Conservation (phyloP, 2,888 invertebrate genomes). For the Agrilus mali region DNA sequence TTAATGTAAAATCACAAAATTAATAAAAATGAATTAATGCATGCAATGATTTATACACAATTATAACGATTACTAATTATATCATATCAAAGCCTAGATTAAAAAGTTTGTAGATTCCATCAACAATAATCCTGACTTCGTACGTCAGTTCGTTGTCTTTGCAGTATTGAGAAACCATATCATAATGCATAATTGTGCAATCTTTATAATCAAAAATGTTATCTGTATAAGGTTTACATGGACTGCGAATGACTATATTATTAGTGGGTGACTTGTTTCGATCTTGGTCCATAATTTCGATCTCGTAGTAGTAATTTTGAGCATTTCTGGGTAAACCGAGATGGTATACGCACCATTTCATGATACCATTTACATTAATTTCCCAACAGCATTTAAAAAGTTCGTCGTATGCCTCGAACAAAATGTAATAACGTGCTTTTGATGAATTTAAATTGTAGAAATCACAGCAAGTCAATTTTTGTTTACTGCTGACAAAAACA, state of each 20-base stretch:
- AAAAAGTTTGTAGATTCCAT: too few relatives aligned
- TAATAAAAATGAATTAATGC: too few relatives aligned
- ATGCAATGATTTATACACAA: too few relatives aligned
- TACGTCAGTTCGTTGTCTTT: constrained; percentile 11
- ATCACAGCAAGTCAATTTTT: constrained; percentile 12
- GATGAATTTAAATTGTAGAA: constrained; percentile 1
- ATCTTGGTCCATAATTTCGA: constrained; percentile 9
- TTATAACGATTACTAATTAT: too few relatives aligned
- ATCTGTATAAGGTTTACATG: constrained; percentile 4
- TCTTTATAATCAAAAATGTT: constrained; percentile 2
- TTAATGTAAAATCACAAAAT: too few relatives aligned
- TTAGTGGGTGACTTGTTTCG: constrained; percentile 7
- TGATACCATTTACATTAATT: constrained; percentile 13
- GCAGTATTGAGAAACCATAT: constrained; percentile 12
- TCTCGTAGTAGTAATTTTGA: constrained; percentile 2
- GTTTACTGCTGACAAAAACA: constrained; percentile 10
- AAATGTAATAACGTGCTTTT: constrained; percentile 4
- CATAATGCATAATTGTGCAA: constrained; percentile 13
- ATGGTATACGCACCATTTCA: constrained; percentile 17
- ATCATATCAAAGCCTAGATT: too few relatives aligned
- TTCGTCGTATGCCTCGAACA: constrained; percentile 14
- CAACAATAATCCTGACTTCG: constrained; percentile 7
- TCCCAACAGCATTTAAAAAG: constrained; percentile 18
- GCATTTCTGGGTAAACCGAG: constrained; percentile 3
- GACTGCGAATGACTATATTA: neutral